Evolutionary conservation across 2,113 vertebrate species (phyloP), one percentile per base, ranked within the genome.

Genomic region (Epinephelus moara): DNA sequence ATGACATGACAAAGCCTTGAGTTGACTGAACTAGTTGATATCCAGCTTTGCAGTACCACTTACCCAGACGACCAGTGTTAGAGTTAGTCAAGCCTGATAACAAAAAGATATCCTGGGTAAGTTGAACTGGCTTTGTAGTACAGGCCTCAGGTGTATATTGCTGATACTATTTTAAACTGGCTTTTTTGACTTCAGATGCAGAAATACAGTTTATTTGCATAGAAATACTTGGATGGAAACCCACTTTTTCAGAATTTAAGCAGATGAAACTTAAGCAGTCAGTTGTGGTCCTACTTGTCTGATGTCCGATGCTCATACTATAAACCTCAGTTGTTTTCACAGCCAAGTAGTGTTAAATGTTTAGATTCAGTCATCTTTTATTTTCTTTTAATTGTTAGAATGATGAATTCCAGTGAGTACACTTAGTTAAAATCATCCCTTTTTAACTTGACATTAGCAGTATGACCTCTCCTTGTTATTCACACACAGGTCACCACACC

Each of bases 401-500:
- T 12, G 12, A 57, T 37, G 17, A 37, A 18, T 69, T 70, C 12
- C 18, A n/a, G 15, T 53, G 18, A 52, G 47, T 68, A 30, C 12
- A n/a, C 27, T 12, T 33, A 33, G 18, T 40, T 59, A 0, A 59
- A 17, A 75, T 64, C 49, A 52, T 14, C 27, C 27, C 6, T n/a
- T 37, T 62, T 68, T 42, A 30, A 56, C 37, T 52, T 23, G 3
- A 67, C 19, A 42, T 42, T 47, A 56, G 23, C 1, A 53, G 12
- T 70, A 27, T 77, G 42, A 55, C 45, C 50, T 67, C 17, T 59
- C 33, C n/a, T 15, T 78, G 6, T 23, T 75, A 23, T 82, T 8
- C 50, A 62, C 42, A 61, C 27, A 59, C 27, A 92, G 97, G 82
- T 90, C 92, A 92, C 75, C 96, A 62, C 21, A 95, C 94, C 13